Base-by-base conservation (phyloP, 2,797 vertebrate genomes). In the Urocyon cinereoargenteus region DNA sequence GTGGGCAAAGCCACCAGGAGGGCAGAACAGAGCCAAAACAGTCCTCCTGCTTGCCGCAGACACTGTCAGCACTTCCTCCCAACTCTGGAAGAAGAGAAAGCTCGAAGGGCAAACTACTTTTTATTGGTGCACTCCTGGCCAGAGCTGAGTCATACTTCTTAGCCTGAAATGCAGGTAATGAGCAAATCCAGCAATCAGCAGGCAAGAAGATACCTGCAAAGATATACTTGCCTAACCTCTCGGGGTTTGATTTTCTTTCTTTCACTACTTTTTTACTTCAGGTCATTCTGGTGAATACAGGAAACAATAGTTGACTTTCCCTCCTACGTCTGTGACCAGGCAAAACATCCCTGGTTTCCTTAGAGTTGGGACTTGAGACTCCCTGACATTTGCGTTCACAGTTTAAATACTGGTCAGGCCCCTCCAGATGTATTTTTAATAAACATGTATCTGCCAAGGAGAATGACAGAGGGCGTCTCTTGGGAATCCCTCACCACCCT, bases 201-300 rank as follows among this genome's bases (percentile, higher is more conserved):
- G 61, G 57, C 77, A 94, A 81, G 72, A 81, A 86, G 53, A 91
- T 21, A 34, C 73, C 66, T 83, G 72, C 92, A 40, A 18, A 89
- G 24, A 73, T 22, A 28, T 2, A 70, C 49, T 6, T 28, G 73
- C 6, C 72, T 59, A 78, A 40, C 21, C 88, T 89, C 68, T 3
- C 1, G 8, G n/a, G 55, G 13, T 51, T 68, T 59, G 75, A n/a
- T 66, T 75, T 61, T 26, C 75, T 62, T 59, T 64, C 87, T 70
- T 59, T 77, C 34, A 36, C 78, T 57, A 15, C 61, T 73, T 89
- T 86, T 51, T 57, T 26, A 51, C 49, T 95, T 49, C 57, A 89
- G 36, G 73, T 13, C 66, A 61, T 31, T 66, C 45, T 72, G 70
- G 66, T 36, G 81, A 92, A 90, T 22, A 68, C 13, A 12, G 78